Conservation (phyloP, 2,888 invertebrate species). For the Dioctria linearis region DNA sequence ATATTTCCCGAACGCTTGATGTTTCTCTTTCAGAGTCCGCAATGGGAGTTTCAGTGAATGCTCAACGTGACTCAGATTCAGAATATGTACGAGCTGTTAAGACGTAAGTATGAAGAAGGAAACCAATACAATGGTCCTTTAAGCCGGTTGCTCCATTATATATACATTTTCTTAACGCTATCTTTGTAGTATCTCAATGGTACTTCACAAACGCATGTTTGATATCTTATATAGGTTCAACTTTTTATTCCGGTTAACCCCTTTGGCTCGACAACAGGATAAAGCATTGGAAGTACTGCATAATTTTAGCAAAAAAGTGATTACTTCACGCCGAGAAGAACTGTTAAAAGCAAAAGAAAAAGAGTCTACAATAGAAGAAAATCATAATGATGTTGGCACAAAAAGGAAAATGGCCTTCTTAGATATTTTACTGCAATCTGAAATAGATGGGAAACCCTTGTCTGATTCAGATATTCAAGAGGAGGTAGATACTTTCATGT, state of each 20-base stretch:
- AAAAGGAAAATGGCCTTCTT: constrained; percentile 79
- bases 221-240: constrained; percentile 68
- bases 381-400: constrained; percentile 70
- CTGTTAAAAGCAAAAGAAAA: constrained; percentile 61
- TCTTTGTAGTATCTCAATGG: constrained; percentile 66
- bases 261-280: constrained; percentile 74
- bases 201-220: constrained; percentile 69
- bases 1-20: no score
- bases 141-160: background rate
- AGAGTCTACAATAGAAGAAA: constrained; percentile 53
- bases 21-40: constrained; percentile 79
- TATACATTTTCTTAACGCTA: background rate
- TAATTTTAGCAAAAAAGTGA: constrained; percentile 74
- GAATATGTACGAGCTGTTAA: constrained; percentile 83
- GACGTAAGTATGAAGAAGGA: constrained; percentile 72
- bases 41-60: constrained; percentile 84
- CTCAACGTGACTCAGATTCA: constrained; percentile 79
- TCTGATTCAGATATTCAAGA: constrained; percentile 76
- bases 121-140: background rate
- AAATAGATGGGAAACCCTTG: constrained; percentile 75
- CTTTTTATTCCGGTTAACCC: constrained; percentile 71
- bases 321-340: constrained; percentile 71
- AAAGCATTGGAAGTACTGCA: constrained; percentile 72
- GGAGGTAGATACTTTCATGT: constrained; percentile 84
- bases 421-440: constrained; percentile 77